Evolutionary conservation across 2,797 vertebrate genomes (phyloP).

Genomic region (Sciurus carolinensis): DNA sequence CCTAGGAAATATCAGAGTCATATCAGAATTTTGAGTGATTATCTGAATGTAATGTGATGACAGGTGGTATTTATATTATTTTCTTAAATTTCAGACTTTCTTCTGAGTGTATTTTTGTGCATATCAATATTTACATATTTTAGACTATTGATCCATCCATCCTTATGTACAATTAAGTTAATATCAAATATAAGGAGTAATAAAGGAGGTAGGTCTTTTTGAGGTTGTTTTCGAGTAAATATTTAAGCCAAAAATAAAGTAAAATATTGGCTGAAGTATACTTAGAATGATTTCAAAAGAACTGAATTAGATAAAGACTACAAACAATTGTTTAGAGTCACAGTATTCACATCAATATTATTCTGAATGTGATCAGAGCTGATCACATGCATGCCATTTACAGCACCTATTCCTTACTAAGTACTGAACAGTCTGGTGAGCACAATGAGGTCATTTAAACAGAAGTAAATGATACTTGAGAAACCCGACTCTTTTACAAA

Average conservation of each 20-base stretch:
- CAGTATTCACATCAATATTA: not conserved
- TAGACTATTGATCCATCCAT: not conserved
- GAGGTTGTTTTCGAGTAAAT: not conserved
- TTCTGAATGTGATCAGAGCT: not conserved
- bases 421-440: constrained; percentile 31
- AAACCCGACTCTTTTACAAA: constrained; percentile 54
- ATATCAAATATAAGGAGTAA: not conserved
- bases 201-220: not conserved
- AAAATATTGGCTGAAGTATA: not conserved
- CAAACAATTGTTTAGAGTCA: not conserved
- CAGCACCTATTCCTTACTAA: not conserved
- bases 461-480: constrained; percentile 28
- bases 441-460: constrained; percentile 24
- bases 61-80: not conserved
- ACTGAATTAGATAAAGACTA: not conserved
- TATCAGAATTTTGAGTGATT: not conserved
- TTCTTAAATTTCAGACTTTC: not conserved
- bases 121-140: not conserved
- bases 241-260: not conserved
- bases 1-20: not conserved
- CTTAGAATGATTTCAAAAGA: not conserved
- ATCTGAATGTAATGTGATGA: not conserved
- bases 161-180: not conserved
- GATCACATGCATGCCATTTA: constrained; percentile 6
- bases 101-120: not conserved